Conservation (phyloP, 1,140 invertebrate genomes). For the Cyrtorhinus lividipennis region DNA sequence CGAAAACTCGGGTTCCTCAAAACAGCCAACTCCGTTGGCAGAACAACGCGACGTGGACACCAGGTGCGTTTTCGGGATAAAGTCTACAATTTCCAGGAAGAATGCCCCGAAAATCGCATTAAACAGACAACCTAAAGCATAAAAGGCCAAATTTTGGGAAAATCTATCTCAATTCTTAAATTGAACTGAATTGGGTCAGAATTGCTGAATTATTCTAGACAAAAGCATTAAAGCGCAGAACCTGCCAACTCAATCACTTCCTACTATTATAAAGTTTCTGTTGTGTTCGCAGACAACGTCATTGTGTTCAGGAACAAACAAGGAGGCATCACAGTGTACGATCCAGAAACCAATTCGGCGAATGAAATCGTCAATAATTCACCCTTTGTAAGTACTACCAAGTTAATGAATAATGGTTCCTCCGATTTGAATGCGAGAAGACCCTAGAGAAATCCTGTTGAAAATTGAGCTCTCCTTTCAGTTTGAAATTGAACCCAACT, state of each 20-base stretch:
- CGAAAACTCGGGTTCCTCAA: constrained; percentile 50
- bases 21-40: constrained; percentile 41
- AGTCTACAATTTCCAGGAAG: no score
- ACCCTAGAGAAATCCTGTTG: constrained; percentile 41
- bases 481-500: constrained; percentile 58
- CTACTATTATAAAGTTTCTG: no score
- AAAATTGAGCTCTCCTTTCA: constrained; percentile 57
- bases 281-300: constrained; percentile 49
- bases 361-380: constrained; percentile 58
- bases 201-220: no score
- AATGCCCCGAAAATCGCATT: no score
- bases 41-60: constrained; percentile 60
- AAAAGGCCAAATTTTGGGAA: no score
- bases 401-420: no score
- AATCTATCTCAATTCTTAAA: no score
- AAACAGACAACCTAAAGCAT: no score
- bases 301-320: constrained; percentile 50
- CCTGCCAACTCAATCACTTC: no score
- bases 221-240: no score
- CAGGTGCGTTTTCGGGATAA: no score
- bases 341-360: constrained; percentile 51
- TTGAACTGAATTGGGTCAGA: no score
- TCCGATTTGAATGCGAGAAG: constrained; percentile 6
- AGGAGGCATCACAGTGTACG: constrained; percentile 54
- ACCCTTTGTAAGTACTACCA: constrained; percentile 72